Evolutionary conservation across 92 coral and sea anemone genomes (phyloP).

Genomic region (Meandrina meandrites): DNA sequence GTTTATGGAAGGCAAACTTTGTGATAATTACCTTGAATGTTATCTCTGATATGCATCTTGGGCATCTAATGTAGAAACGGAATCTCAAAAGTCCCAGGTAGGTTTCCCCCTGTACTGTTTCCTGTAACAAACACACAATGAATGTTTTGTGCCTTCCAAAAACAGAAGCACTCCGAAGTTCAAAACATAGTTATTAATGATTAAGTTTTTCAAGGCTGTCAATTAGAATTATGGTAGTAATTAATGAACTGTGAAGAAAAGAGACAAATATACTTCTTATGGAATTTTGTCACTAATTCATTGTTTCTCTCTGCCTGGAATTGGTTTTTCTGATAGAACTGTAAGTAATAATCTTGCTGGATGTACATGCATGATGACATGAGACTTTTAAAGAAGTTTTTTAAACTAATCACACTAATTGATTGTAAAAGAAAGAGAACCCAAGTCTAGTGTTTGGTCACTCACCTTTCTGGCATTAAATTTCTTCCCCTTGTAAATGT

Average conservation of each 20-base stretch:
- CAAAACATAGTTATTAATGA: no score
- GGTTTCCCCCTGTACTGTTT: constrained; percentile 91
- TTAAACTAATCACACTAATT: not conserved
- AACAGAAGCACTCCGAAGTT: no score
- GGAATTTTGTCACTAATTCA: not conserved
- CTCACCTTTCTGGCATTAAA: constrained; percentile 97
- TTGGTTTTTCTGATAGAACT: not conserved
- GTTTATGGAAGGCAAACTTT: not conserved
- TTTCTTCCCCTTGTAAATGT: constrained; percentile 96
- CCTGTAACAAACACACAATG: constrained; percentile 50
- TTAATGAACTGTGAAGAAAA: no score
- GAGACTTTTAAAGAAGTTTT: not conserved
- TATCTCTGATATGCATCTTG: constrained; percentile 93
- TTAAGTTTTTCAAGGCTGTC: no score
- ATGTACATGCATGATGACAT: not conserved
- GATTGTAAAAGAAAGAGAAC: no score
- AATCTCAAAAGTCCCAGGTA: constrained; percentile 89
- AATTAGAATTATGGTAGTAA: no score
- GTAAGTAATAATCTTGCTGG: not conserved
- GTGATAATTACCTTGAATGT: constrained; percentile 84
- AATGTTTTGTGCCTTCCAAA: not conserved
- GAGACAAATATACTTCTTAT: not conserved
- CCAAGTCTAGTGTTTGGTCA: no score
- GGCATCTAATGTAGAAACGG: constrained; percentile 95
- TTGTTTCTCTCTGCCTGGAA: not conserved